Percentiles rank a stretch among this genome's conserved stretches.
Conservation (phyloP, 2,888 invertebrate genomes). For the Ganaspis brasiliensis region DNA sequence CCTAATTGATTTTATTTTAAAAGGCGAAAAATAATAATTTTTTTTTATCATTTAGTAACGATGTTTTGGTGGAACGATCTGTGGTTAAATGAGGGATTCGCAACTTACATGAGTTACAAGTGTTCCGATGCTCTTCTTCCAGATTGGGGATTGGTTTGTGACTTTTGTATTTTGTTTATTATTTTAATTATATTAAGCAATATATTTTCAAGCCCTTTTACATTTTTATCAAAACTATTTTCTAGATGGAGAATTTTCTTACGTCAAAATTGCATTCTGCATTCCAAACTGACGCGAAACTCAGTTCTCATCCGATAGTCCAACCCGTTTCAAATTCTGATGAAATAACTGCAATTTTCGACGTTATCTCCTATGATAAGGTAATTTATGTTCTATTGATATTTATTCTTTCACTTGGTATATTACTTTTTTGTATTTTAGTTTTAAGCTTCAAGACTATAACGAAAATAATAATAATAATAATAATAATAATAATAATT, state of each 20-base stretch:
- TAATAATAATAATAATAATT: too few relatives aligned
- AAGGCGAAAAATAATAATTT: background rate
- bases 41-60: conserved; percentile 84
- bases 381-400: too few relatives aligned
- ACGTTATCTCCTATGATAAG: conserved; percentile 94
- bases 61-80: conserved; percentile 97
- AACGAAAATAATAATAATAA: too few relatives aligned
- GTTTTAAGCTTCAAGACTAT: too few relatives aligned
- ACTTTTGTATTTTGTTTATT: too few relatives aligned
- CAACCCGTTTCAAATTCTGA: conserved; percentile 92
- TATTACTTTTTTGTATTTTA: too few relatives aligned
- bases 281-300: conserved; percentile 88
- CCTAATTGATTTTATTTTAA: conserved; percentile 38
- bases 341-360: too few relatives aligned
- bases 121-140: too few relatives aligned
- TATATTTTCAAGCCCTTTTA: too few relatives aligned
- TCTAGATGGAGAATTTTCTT: conserved; percentile 89
- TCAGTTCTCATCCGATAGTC: conserved; percentile 95
- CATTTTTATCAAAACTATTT: conserved; percentile 55
- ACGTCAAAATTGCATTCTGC: conserved; percentile 88
- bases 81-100: conserved; percentile 97
- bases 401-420: too few relatives aligned
- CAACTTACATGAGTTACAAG: too few relatives aligned
- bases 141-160: conserved; percentile 88
- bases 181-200: conserved; percentile 1